These are phyloP conservation scores for Halictus rubicundus DNA, from an alignment of 1,140 invertebrate species.

Conservation along the genomic window DNA sequence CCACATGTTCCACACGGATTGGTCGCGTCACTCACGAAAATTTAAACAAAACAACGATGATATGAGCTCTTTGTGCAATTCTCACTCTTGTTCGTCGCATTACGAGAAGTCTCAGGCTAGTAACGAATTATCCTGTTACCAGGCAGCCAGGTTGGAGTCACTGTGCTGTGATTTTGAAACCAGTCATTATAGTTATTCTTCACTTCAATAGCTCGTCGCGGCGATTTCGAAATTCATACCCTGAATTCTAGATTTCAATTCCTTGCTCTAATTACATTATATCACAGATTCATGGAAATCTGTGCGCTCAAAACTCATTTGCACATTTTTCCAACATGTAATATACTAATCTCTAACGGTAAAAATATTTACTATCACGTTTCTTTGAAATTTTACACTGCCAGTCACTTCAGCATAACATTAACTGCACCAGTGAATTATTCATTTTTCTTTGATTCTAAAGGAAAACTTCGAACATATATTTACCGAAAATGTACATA, in stretches of 20 bases:
- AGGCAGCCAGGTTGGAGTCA: not conserved
- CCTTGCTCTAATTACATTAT: not conserved
- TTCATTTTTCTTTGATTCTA: too few relatives aligned
- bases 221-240: not conserved
- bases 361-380: too few relatives aligned
- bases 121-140: slow-evolving; percentile 32
- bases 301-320: too few relatives aligned
- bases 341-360: too few relatives aligned
- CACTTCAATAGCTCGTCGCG: not conserved
- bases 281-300: too few relatives aligned
- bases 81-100: slow-evolving; percentile 44
- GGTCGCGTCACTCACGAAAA: not conserved
- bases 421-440: too few relatives aligned
- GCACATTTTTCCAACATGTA: too few relatives aligned
- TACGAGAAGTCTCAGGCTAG: slow-evolving; percentile 41
- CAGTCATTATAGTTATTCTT: not conserved
- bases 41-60: slow-evolving; percentile 33
- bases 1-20: slow-evolving; percentile 69
- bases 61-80: slow-evolving; percentile 33
- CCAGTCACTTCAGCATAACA: too few relatives aligned
- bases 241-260: not conserved
- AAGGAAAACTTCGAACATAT: too few relatives aligned
- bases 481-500: too few relatives aligned
- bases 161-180: slow-evolving; percentile 16
- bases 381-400: too few relatives aligned